These are phyloP conservation scores for Clarias platycephalus DNA, from an alignment of 2,797 vertebrate species.

Conservation along the genomic window DNA sequence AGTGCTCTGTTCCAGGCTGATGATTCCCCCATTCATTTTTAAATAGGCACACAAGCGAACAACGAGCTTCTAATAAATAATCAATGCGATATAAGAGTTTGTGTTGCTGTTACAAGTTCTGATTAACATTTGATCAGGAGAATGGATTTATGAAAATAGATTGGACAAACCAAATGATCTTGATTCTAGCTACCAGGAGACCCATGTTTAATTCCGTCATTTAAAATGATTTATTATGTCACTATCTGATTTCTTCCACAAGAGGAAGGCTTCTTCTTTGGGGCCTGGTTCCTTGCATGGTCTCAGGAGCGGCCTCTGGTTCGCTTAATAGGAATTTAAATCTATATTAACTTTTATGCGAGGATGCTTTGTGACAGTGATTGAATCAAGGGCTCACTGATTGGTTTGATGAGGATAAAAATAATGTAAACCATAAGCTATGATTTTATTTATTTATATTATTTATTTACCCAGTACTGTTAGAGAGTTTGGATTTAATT, in stretches of 20 bases:
- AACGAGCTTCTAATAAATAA: background rate
- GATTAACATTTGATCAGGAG: background rate
- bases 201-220: background rate
- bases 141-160: background rate
- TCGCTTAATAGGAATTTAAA: background rate
- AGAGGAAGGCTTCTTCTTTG: background rate
- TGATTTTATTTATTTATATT: background rate
- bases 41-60: background rate
- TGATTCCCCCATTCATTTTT: background rate
- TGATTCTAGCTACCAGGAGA: background rate
- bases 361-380: background rate
- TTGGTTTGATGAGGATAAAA: background rate
- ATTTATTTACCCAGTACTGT: no score
- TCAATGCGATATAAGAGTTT: background rate
- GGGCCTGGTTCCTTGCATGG: background rate
- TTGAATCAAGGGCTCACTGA: background rate
- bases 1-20: background rate
- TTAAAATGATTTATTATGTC: background rate
- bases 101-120: background rate
- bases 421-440: background rate
- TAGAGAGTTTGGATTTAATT: background rate
- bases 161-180: background rate
- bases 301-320: background rate
- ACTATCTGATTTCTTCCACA: background rate
- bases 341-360: background rate